Evolutionary conservation across 1,140 invertebrate genomes (phyloP).

Genomic region (Drosophila saltans): DNA sequence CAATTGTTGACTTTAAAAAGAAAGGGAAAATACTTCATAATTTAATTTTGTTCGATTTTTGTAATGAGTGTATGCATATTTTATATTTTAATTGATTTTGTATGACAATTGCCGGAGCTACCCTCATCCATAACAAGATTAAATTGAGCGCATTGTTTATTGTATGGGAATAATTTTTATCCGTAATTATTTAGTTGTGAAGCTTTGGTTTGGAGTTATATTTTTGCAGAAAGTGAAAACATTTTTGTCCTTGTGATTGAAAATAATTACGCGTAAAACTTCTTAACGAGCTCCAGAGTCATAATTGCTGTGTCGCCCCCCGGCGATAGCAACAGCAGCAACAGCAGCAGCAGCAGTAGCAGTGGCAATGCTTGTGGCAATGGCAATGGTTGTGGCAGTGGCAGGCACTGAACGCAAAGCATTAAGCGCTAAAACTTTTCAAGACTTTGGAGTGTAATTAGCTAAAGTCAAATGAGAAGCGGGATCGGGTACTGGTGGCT

Average conservation of each 20-base stretch:
- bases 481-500: neutral
- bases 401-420: conserved; percentile 25
- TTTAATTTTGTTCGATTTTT: conserved; percentile 51
- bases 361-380: conserved; percentile 9
- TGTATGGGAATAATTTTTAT: conserved; percentile 4
- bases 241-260: conserved; percentile 33
- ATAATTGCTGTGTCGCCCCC: conserved; percentile 40
- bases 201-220: neutral
- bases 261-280: conserved; percentile 49
- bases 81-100: conserved; percentile 53
- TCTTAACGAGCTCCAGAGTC: conserved; percentile 45
- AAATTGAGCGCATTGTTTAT: conserved; percentile 47
- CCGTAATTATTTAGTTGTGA: neutral
- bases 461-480: conserved; percentile 14
- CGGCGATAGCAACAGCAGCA: conserved; percentile 24
- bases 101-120: neutral
- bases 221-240: conserved; percentile 2
- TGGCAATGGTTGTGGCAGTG: conserved; percentile 6
- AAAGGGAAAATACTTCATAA: conserved; percentile 36
- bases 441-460: conserved; percentile 39
- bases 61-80: conserved; percentile 57
- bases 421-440: conserved; percentile 21
- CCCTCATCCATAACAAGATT: conserved; percentile 14
- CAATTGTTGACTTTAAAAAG: conserved; percentile 1
- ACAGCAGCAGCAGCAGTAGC: neutral